These are phyloP conservation scores for Nasua narica DNA, from an alignment of 2,797 vertebrate genomes.

Conservation along the genomic window DNA sequence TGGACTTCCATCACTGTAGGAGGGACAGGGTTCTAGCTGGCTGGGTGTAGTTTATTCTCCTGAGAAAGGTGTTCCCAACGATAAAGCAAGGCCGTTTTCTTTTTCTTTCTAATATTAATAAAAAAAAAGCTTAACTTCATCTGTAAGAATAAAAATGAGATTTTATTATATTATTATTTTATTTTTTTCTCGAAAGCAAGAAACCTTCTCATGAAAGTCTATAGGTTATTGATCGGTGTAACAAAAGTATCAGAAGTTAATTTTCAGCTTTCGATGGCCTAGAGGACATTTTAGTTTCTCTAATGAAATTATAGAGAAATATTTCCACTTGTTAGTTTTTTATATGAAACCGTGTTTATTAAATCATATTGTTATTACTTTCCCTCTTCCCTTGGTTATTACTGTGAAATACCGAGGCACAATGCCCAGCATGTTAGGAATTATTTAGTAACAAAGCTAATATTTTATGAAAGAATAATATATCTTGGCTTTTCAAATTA, in stretches of 20 bases:
- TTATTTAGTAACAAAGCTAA: constrained; percentile 41
- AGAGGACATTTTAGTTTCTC: constrained; percentile 48
- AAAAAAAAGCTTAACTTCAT: constrained; percentile 1
- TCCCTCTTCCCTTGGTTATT: constrained; percentile 37
- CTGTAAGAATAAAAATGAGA: constrained; percentile 23
- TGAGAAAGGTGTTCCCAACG: not conserved
- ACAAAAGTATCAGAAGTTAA: constrained; percentile 63
- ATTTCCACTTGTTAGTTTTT: constrained; percentile 50
- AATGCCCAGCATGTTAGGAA: not conserved
- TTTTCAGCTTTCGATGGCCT: constrained; percentile 47
- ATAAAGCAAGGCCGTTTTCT: not conserved
- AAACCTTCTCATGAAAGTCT: constrained; percentile 40
- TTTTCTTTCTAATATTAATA: not conserved
- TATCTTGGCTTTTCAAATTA: constrained; percentile 22
- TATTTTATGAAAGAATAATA: constrained; percentile 50
- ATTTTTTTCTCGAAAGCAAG: constrained; percentile 49
- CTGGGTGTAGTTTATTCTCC: not conserved
- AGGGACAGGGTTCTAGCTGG: not conserved
- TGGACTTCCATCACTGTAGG: not conserved
- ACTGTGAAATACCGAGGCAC: constrained; percentile 4
- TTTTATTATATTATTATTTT: constrained; percentile 9
- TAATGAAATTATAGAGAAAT: constrained; percentile 54
- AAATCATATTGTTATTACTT: constrained; percentile 43
- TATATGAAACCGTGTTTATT: constrained; percentile 60
- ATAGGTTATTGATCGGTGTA: constrained; percentile 49